These are phyloP conservation scores for Fistularia commersonii DNA, from an alignment of 2,797 vertebrate species.

Conservation along the genomic window DNA sequence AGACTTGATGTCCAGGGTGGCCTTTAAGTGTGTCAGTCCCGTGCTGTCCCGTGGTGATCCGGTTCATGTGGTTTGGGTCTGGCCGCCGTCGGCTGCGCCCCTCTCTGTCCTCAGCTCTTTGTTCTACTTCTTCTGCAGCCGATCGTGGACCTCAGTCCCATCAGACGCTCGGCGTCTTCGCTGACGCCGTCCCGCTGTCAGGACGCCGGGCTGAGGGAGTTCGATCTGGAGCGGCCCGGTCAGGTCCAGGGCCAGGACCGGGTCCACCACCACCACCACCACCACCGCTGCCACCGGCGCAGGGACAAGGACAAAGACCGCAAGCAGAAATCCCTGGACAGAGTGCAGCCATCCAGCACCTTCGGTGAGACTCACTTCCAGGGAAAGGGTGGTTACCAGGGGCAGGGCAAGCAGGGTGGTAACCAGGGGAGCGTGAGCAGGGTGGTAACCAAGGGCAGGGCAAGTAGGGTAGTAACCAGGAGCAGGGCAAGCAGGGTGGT, in stretches of 20 bases:
- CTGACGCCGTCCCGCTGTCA: constrained; percentile 78
- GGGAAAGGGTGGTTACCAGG: too few species aligned
- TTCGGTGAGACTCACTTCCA: constrained; percentile 80
- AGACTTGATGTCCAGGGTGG: constrained; percentile 40
- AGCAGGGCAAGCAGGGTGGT: too few species aligned
- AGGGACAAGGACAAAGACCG: constrained; percentile 86
- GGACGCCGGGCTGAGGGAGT: constrained; percentile 78
- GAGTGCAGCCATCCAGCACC: constrained; percentile 73
- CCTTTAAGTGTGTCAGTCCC: constrained; percentile 41
- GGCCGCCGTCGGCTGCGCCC: not conserved
- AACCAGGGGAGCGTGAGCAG: too few species aligned
- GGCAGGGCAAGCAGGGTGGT: too few species aligned
- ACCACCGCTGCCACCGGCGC: constrained; percentile 81
- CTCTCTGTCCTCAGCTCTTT: not conserved
- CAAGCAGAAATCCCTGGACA: constrained; percentile 88
- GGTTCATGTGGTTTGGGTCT: constrained; percentile 30
- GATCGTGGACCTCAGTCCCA: constrained; percentile 87
- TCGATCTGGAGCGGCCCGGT: constrained; percentile 73
- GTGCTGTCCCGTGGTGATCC: constrained; percentile 45
- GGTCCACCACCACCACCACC: constrained; percentile 73
- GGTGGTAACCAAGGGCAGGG: too few species aligned
- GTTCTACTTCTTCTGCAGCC: constrained; percentile 70
- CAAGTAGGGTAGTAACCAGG: too few species aligned
- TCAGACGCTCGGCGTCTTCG: constrained; percentile 91
- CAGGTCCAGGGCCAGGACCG: constrained; percentile 68